Evolutionary conservation across 2,797 vertebrate genomes (phyloP).

Genomic region (Channallabes apus): DNA sequence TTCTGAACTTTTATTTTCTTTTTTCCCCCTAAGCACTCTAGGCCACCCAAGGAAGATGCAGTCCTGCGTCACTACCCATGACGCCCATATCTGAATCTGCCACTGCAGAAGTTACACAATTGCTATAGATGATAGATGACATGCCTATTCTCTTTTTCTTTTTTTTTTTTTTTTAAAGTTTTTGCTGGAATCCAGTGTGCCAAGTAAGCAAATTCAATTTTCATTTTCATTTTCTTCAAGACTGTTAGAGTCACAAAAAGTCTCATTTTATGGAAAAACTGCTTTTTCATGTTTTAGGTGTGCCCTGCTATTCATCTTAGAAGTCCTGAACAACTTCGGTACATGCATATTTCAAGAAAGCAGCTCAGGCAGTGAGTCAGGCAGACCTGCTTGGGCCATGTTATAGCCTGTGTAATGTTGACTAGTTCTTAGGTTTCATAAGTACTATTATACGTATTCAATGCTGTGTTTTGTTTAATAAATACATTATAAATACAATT

Average conservation of each 20-base stretch:
- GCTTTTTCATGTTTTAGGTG: not conserved
- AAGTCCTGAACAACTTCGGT: not conserved
- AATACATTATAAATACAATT: not conserved
- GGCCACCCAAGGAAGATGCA: too few relatives aligned
- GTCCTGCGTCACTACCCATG: too few relatives aligned
- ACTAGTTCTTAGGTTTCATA: not conserved
- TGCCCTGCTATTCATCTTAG: not conserved
- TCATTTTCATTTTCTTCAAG: not conserved
- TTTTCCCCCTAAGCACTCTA: too few relatives aligned
- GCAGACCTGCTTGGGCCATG: not conserved
- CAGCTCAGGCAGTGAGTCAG: conserved; percentile 3
- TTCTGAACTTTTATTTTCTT: too few relatives aligned
- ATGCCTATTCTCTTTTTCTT: not conserved
- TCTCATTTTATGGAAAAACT: not conserved
- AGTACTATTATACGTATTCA: not conserved
- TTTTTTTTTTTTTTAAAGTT: too few relatives aligned
- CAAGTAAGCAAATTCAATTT: not conserved
- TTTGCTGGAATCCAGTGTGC: not conserved
- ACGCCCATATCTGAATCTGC: too few relatives aligned
- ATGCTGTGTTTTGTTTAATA: not conserved
- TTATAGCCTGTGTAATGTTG: not conserved
- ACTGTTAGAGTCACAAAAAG: not conserved
- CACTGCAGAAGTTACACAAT: too few relatives aligned
- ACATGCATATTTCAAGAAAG: not conserved
- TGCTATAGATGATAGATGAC: not conserved